These are phyloP conservation scores for Catharus minimus DNA, from an alignment of 2,113 vertebrate genomes.

Conservation along the genomic window DNA sequence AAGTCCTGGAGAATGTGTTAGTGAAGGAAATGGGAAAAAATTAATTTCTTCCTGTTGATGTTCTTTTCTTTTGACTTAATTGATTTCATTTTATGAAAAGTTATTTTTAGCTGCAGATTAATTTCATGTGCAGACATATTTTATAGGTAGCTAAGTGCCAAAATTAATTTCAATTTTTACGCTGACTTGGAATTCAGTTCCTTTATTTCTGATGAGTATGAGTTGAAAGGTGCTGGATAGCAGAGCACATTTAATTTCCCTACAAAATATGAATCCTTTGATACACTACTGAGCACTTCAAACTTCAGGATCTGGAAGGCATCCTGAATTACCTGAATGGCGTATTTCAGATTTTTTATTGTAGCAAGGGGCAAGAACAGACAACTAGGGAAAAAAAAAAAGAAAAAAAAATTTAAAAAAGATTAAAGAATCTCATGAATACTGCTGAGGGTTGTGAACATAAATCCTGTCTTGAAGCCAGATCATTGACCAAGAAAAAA, in stretches of 20 bases:
- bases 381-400: not conserved
- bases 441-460: not conserved
- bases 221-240: not conserved
- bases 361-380: not conserved
- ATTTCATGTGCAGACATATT: not conserved
- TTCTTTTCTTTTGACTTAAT: not conserved
- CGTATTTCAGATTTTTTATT: not conserved
- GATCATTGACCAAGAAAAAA: not conserved
- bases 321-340: not conserved
- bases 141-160: constrained; percentile 3
- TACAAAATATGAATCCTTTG: not conserved
- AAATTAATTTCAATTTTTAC: not conserved
- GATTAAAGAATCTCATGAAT: not conserved
- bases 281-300: not conserved
- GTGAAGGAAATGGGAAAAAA: not conserved
- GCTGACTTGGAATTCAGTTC: not conserved
- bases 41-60: not conserved
- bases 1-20: not conserved
- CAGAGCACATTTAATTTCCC: constrained; percentile 8
- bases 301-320: not conserved
- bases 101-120: constrained; percentile 2
- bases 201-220: not conserved
- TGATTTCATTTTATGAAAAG: not conserved
- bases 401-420: not conserved
- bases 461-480: not conserved